phyloP scores from a whole-genome alignment of 2,113 vertebrate species.

The Beaufortia kweichowensis region DNA sequence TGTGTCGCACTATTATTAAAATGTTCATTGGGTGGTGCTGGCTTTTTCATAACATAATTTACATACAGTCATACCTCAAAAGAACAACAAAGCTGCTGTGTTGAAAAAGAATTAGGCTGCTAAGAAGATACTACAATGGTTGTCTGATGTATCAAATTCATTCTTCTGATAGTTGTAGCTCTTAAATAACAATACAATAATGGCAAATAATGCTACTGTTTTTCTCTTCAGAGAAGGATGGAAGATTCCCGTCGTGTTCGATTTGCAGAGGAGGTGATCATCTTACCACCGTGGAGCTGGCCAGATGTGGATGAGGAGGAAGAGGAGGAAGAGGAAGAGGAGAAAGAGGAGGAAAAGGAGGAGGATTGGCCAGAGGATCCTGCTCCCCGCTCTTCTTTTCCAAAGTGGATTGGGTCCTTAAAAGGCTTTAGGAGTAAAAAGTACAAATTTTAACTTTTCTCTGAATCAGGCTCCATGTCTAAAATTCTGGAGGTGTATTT shows the following conservation, averaged over 20 bases:
- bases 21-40: background rate
- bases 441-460: slow-evolving; percentile 46
- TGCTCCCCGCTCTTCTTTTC: slow-evolving; percentile 49
- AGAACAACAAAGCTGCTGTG: no score
- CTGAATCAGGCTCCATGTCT: background rate
- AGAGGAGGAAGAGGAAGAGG: slow-evolving; percentile 57
- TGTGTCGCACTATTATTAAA: background rate
- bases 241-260: slow-evolving; percentile 65
- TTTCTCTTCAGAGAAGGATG: slow-evolving; percentile 64
- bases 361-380: slow-evolving; percentile 9
- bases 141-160: no score
- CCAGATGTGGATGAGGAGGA: slow-evolving; percentile 56
- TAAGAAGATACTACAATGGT: no score
- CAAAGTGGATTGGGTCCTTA: slow-evolving; percentile 71
- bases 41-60: no score
- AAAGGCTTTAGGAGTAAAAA: slow-evolving; percentile 64
- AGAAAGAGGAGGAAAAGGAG: slow-evolving; percentile 46
- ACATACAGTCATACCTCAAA: no score
- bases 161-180: no score
- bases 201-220: background rate
- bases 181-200: background rate
- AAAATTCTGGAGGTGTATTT: background rate
- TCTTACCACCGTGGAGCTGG: slow-evolving; percentile 52
- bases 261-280: slow-evolving; percentile 68
- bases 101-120: no score